phyloP scores from a whole-genome alignment of 2,797 vertebrate genomes.

The Enteromius unitaeniatus region DNA sequence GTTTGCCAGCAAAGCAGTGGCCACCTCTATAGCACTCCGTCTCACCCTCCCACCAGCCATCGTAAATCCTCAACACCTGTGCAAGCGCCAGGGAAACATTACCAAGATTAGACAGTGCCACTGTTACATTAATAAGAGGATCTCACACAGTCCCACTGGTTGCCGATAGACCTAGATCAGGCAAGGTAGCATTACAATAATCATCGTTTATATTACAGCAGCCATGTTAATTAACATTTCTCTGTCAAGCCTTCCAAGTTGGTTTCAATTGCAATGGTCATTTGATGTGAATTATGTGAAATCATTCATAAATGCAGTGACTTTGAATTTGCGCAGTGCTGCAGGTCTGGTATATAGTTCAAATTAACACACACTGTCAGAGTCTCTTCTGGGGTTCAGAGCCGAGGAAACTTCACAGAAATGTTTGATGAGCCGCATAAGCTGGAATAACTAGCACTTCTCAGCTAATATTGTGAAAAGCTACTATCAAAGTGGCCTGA shows the following conservation, averaged over 20 bases:
- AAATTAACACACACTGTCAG: conserved; percentile 29
- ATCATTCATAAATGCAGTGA: conserved; percentile 30
- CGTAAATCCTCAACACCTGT: conserved; percentile 58
- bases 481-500: conserved; percentile 57
- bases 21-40: background rate
- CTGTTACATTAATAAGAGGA: conserved; percentile 51
- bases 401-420: conserved; percentile 46
- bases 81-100: conserved; percentile 50
- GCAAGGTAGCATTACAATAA: conserved; percentile 27
- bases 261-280: background rate
- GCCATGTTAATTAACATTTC: conserved; percentile 30
- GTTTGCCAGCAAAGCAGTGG: conserved; percentile 39
- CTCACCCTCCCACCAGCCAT: conserved; percentile 22
- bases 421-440: conserved; percentile 52
- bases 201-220: conserved; percentile 30
- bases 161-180: conserved; percentile 46
- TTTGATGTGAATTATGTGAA: background rate
- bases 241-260: background rate
- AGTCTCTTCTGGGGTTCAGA: conserved; percentile 52
- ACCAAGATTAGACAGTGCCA: conserved; percentile 58
- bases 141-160: conserved; percentile 27
- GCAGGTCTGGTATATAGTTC: conserved; percentile 43
- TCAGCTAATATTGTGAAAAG: conserved; percentile 32
- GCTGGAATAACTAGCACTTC: conserved; percentile 36
- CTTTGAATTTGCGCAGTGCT: conserved; percentile 35